phyloP scores from a whole-genome alignment of 1,140 invertebrate species.

The Zelostemma sp. region DNA sequence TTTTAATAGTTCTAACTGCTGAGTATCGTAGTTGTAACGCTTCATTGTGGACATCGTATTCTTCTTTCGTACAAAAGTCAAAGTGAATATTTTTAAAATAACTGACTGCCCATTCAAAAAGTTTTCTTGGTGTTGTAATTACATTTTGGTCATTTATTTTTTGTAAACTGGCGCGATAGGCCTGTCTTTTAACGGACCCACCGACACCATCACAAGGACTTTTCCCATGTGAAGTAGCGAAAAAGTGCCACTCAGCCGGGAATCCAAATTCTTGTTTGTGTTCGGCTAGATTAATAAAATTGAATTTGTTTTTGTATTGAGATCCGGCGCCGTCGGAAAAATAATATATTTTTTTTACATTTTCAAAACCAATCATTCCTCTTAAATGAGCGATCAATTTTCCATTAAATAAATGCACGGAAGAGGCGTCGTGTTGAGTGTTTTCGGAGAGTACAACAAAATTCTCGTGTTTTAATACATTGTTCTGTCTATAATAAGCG shows the following conservation, averaged over 20 bases:
- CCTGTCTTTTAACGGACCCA: too few species aligned
- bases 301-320: too few species aligned
- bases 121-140: conserved; percentile 4
- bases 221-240: too few species aligned
- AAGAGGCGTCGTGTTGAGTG: neutral
- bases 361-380: conserved; percentile 17
- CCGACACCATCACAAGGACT: too few species aligned
- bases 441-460: too few species aligned
- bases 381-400: too few species aligned
- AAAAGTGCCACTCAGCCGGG: too few species aligned
- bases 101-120: conserved; percentile 8
- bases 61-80: conserved; percentile 13
- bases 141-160: conserved; percentile 13
- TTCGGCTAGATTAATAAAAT: too few species aligned
- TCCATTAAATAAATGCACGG: conserved; percentile 14
- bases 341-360: conserved; percentile 32
- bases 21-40: neutral
- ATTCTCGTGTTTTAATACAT: conserved; percentile 14
- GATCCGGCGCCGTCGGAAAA: too few species aligned
- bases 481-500: conserved; percentile 13
- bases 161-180: conserved; percentile 28
- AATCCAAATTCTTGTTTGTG: too few species aligned
- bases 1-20: conserved; percentile 2
- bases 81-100: conserved; percentile 19
- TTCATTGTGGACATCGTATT: conserved; percentile 10